Percentiles rank a stretch among this genome's conserved stretches.
phyloP scores from a whole-genome alignment of 1,140 invertebrate genomes.

The Eriosoma lanigerum region DNA sequence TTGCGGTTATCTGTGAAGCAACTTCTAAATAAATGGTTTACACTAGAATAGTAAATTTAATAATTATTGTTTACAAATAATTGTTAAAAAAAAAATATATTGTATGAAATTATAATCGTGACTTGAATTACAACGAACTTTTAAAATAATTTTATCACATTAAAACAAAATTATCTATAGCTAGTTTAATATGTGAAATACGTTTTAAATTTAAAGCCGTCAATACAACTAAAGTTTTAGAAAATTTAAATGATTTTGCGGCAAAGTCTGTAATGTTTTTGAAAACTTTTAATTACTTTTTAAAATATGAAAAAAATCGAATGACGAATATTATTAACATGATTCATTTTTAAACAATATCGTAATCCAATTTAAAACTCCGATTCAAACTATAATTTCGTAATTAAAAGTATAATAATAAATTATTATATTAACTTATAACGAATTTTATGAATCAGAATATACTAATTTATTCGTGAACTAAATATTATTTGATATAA shows the following conservation, averaged over 20 bases:
- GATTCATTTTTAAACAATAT: neutral
- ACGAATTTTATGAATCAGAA: too few relatives aligned
- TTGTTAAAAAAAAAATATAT: neutral
- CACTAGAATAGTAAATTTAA: neutral
- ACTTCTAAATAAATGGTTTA: too few relatives aligned
- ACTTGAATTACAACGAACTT: neutral
- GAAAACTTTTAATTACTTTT: conserved; percentile 1
- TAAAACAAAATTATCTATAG: neutral
- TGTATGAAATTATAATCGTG: neutral
- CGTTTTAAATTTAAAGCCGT: neutral
- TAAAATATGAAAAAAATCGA: neutral
- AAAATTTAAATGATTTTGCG: neutral
- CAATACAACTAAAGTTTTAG: conserved; percentile 1
- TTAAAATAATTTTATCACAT: neutral
- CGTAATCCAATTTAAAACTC: neutral
- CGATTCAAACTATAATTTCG: neutral
- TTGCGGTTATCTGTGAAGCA: too few relatives aligned
- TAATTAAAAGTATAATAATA: too few relatives aligned
- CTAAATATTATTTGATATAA: too few relatives aligned
- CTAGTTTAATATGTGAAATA: neutral
- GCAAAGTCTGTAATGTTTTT: neutral
- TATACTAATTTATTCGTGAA: too few relatives aligned
- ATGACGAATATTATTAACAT: neutral
- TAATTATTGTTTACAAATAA: too few relatives aligned
- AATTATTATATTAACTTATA: too few relatives aligned